Conservation (phyloP, 1,140 invertebrate genomes). For the Listronotus oregonensis region DNA sequence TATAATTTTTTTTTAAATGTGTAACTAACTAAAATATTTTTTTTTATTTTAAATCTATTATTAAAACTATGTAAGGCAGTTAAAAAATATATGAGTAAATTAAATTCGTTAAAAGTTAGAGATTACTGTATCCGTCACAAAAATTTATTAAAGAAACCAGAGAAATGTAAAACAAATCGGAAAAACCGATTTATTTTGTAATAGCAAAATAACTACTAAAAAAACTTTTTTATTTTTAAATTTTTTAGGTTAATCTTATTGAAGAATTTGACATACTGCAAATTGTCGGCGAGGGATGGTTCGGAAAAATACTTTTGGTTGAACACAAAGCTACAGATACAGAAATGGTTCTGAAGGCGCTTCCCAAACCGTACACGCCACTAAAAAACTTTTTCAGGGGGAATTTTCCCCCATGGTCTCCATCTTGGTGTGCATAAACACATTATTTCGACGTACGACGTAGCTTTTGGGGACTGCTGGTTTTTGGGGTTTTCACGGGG, state of each 20-base stretch:
- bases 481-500: slow-evolving; percentile 88
- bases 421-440: slow-evolving; percentile 86
- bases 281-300: slow-evolving; percentile 95
- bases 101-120: too few species aligned
- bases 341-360: slow-evolving; percentile 84
- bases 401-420: slow-evolving; percentile 88
- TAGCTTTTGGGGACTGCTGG: slow-evolving; percentile 86
- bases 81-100: too few species aligned
- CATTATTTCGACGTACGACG: slow-evolving; percentile 86
- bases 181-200: too few species aligned
- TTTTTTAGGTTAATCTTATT: slow-evolving; percentile 67
- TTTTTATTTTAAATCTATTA: too few species aligned
- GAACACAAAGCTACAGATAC: slow-evolving; percentile 84
- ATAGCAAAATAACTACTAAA: too few species aligned
- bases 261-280: slow-evolving; percentile 90
- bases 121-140: too few species aligned
- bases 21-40: too few species aligned
- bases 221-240: not conserved
- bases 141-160: too few species aligned
- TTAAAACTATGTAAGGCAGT: too few species aligned
- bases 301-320: slow-evolving; percentile 85
- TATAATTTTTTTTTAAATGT: too few species aligned
- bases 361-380: slow-evolving; percentile 81
- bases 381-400: slow-evolving; percentile 88
- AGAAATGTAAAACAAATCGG: too few species aligned